Base-by-base conservation (phyloP, 2,888 invertebrate species). In the Apodemia zela region DNA sequence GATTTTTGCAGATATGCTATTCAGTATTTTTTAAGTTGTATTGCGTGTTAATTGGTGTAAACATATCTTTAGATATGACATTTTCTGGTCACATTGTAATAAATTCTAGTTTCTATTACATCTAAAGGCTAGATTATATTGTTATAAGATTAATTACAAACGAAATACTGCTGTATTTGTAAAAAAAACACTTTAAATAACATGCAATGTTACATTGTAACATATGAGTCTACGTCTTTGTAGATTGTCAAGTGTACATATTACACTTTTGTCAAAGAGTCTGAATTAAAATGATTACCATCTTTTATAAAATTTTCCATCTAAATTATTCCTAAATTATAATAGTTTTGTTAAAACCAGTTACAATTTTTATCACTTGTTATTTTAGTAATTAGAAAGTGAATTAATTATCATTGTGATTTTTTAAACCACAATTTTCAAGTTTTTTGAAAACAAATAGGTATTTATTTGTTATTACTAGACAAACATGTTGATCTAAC, bases 41-140 rank as follows among this genome's bases (percentile, higher is more conserved):
- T 51, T 51, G 13, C 51, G 21, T 51, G 51, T 51, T 51, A 18
- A 18, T 51, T 51, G 21, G 18, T 51, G 18, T 51, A 18, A 21
- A 51, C 18, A 51, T 51, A 51, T 51, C 10, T 51, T 51, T 51
- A 51, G 18, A 51, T 51, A 51, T 51, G 51, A 51, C 18, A 49
- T 51, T 51, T 51, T 51, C 51, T 51, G 51, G 18, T 21, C 18
- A 51, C 51, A 51, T 38, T 38, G 38, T 13, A 38, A 38, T 51
- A 51, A 51, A 51, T 51, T 51, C 11, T 51, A 51, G 51, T 51
- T 21, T 51, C 11, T 18, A 6, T 18, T 18, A 51, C 21, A 10
- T 33, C 33, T 33, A 33, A 33, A 33, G 33, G 33, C 33, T 33
- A 10, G 33, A 33, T 33, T 33, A 33, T 33, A 33, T 33, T 33